These are phyloP conservation scores for Leucania comma DNA, from an alignment of 2,888 invertebrate genomes.

Conservation along the genomic window DNA sequence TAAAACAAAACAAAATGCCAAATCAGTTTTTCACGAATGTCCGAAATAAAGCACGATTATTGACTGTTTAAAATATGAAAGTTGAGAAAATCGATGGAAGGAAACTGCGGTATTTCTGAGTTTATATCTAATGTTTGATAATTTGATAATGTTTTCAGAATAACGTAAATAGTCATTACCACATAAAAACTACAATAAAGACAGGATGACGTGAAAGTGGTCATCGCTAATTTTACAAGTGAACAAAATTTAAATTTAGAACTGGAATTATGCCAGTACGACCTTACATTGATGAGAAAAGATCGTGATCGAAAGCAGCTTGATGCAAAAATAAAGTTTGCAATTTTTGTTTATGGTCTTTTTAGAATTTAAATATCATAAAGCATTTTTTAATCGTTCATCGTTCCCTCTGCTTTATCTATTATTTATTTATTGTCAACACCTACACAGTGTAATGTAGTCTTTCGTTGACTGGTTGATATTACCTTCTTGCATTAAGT, in stretches of 20 bases:
- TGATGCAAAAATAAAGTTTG: conserved; percentile 30
- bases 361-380: too few relatives aligned
- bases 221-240: conserved; percentile 49
- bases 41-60: neutral
- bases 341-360: neutral
- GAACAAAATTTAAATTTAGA: conserved; percentile 69
- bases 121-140: too few relatives aligned
- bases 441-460: too few relatives aligned
- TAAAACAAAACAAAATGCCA: neutral
- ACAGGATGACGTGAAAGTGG: conserved; percentile 28
- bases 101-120: neutral
- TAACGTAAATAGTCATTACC: neutral
- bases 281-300: conserved; percentile 78
- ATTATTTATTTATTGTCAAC: too few relatives aligned
- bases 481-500: too few relatives aligned
- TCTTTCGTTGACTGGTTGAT: too few relatives aligned
- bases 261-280: conserved; percentile 76
- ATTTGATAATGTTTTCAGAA: neutral
- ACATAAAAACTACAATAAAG: conserved; percentile 27
- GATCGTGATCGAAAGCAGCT: conserved; percentile 41
- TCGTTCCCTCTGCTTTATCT: too few relatives aligned
- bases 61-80: neutral
- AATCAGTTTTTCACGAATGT: neutral
- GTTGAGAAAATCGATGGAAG: neutral
- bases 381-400: too few relatives aligned